These are phyloP conservation scores for Mythimna ferrago DNA, from an alignment of 2,888 invertebrate species.

Conservation along the genomic window DNA sequence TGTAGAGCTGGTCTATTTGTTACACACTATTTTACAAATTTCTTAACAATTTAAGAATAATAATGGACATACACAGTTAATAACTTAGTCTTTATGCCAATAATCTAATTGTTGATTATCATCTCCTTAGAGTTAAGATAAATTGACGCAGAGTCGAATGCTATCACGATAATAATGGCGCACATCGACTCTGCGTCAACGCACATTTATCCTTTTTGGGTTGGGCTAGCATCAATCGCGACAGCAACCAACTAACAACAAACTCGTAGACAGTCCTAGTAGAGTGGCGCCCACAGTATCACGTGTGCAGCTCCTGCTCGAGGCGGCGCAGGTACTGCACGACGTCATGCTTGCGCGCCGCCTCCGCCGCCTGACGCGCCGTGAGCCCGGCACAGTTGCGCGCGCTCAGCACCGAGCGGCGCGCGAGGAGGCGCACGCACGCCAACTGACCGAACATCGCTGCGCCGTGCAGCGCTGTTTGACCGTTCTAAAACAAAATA, in stretches of 20 bases:
- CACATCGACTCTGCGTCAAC: too few species aligned
- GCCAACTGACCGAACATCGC: slow-evolving; percentile 96
- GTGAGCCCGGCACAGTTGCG: slow-evolving; percentile 91
- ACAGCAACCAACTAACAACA: not conserved
- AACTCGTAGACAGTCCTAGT: not conserved
- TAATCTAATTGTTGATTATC: too few species aligned
- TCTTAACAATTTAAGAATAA: too few species aligned
- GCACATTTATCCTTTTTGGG: too few species aligned
- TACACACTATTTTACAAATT: too few species aligned
- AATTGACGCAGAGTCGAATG: too few species aligned
- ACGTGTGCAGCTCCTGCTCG: slow-evolving; percentile 27
- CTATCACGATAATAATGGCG: too few species aligned
- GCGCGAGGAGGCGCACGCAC: slow-evolving; percentile 82
- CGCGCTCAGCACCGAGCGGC: slow-evolving; percentile 92
- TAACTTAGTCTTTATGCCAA: too few species aligned
- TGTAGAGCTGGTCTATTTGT: too few species aligned
- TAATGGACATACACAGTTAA: too few species aligned
- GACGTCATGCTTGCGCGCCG: slow-evolving; percentile 89
- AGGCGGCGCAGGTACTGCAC: slow-evolving; percentile 74
- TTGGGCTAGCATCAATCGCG: too few species aligned
- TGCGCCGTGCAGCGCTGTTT: slow-evolving; percentile 97
- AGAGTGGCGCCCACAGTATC: not conserved
- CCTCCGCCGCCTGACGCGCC: slow-evolving; percentile 91
- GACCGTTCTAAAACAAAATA: slow-evolving; percentile 93
- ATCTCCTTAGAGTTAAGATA: too few species aligned